phyloP scores from a whole-genome alignment of 1,140 invertebrate species.

The Phymastichus coffea region DNA sequence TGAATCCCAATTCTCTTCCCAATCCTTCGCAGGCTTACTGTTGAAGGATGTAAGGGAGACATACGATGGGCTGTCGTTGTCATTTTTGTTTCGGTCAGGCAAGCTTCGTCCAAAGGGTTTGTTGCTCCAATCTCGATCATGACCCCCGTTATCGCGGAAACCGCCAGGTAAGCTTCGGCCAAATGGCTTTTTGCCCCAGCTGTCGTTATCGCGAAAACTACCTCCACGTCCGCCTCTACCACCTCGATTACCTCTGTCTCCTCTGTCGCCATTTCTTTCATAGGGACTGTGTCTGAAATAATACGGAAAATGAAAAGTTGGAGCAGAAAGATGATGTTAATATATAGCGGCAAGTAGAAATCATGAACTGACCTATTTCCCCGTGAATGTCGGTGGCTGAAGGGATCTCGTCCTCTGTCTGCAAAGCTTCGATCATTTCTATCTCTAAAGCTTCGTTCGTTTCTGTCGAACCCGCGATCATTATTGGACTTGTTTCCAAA shows the following conservation, averaged over 20 bases:
- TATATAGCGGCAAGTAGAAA: too few species aligned
- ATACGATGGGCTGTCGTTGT: not conserved
- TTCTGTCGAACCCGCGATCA: not conserved
- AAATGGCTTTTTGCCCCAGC: not conserved
- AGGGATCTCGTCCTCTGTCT: conserved; percentile 1
- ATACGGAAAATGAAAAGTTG: too few species aligned
- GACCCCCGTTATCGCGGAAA: too few species aligned
- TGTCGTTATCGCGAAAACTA: not conserved
- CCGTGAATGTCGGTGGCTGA: conserved; percentile 19
- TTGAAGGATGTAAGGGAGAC: not conserved
- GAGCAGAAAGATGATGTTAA: too few species aligned
- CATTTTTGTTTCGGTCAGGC: not conserved
- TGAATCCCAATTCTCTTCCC: conserved; percentile 25
- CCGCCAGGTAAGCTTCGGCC: not conserved
- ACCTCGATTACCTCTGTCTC: not conserved
- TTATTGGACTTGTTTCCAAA: too few species aligned
- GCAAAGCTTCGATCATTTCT: not conserved
- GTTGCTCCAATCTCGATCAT: not conserved
- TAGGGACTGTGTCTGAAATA: conserved; percentile 19
- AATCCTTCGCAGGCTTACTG: not conserved
- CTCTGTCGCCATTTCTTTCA: not conserved
- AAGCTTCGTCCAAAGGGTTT: not conserved
- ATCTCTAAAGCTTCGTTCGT: not conserved
- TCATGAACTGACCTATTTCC: too few species aligned
- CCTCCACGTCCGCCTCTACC: conserved; percentile 17